Conservation (phyloP, 37 sponge, comb jelly and placozoan genomes). For the Spongilla lacustris region DNA sequence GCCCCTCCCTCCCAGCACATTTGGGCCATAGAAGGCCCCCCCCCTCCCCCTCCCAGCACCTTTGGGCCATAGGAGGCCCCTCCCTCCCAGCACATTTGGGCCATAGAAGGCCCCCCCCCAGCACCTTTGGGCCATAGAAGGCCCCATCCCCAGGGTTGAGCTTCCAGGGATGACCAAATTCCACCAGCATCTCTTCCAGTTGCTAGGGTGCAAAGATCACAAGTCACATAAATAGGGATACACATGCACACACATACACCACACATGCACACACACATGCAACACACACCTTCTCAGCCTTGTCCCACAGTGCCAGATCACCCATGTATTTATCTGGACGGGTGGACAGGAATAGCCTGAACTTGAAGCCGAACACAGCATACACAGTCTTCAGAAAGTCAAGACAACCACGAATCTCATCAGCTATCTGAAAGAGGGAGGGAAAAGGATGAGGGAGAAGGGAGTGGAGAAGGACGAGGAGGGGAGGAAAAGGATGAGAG, state of each 20-base stretch:
- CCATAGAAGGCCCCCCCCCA: no score
- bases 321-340: constrained; percentile 95
- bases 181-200: constrained; percentile 53
- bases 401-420: constrained; percentile 90
- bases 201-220: not conserved
- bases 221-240: not conserved
- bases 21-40: no score
- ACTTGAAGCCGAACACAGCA: constrained; percentile 89
- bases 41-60: no score
- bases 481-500: no score
- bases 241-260: no score
- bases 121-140: constrained; percentile 97
- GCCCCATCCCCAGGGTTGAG: constrained; percentile 98
- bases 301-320: constrained; percentile 87
- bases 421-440: constrained; percentile 33
- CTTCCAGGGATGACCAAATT: constrained; percentile 92
- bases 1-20: no score
- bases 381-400: constrained; percentile 89
- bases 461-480: no score
- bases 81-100: no score
- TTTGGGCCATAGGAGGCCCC: no score
- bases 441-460: no score
- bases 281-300: constrained; percentile 86
- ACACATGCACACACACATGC: not conserved
- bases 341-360: constrained; percentile 90